Evolutionary conservation across 2,113 vertebrate genomes (phyloP).

Genomic region (Aramus guarauna): DNA sequence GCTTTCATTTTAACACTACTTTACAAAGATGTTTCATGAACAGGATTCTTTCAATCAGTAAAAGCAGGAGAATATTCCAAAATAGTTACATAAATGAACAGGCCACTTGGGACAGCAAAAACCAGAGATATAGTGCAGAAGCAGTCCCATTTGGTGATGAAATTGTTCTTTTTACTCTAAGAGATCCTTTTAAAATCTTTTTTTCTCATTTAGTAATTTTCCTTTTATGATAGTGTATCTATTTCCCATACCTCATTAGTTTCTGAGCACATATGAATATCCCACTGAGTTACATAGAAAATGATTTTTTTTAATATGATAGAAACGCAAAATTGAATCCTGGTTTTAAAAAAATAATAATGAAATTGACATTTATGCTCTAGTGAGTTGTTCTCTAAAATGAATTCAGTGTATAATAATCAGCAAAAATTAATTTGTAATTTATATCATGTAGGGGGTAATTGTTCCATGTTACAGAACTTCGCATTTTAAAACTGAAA

Average conservation of each 20-base stretch:
- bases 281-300: conserved; percentile 78
- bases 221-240: conserved; percentile 74
- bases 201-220: conserved; percentile 76
- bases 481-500: conserved; percentile 18
- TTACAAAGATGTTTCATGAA: conserved; percentile 20
- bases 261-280: conserved; percentile 73
- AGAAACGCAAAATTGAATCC: conserved; percentile 77
- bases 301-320: conserved; percentile 69
- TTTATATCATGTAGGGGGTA: conserved; percentile 42
- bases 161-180: conserved; percentile 62
- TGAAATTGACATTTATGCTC: conserved; percentile 76
- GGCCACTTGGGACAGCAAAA: conserved; percentile 10
- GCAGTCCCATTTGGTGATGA: conserved; percentile 31
- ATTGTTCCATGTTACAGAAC: conserved; percentile 43
- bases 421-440: conserved; percentile 62
- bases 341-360: conserved; percentile 64
- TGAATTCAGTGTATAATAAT: conserved; percentile 28
- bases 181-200: conserved; percentile 67
- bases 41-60: neutral
- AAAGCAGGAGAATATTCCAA: conserved; percentile 52
- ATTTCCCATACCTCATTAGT: conserved; percentile 80
- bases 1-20: neutral
- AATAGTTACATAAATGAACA: conserved; percentile 57
- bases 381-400: conserved; percentile 62
- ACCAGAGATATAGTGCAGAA: conserved; percentile 24